Conservation (phyloP, 2,113 vertebrate genomes). For the Chloropsis hardwickii region DNA sequence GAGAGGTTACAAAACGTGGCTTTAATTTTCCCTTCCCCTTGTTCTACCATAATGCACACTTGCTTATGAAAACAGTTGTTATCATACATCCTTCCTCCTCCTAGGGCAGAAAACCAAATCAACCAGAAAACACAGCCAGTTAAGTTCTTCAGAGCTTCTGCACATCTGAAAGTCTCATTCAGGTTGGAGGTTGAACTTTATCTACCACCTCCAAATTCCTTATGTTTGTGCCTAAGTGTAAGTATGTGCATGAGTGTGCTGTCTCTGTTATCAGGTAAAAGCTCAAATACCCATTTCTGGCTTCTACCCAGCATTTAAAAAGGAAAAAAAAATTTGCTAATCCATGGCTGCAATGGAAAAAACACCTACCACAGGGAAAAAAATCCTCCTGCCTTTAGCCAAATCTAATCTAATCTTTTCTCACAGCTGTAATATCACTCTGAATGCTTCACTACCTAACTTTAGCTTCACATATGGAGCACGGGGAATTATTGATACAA, state of each 20-base stretch:
- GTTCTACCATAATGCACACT: not conserved
- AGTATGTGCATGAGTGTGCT: not conserved
- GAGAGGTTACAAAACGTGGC: not conserved
- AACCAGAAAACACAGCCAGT: not conserved
- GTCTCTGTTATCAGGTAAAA: constrained; percentile 13
- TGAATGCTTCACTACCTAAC: constrained; percentile 1
- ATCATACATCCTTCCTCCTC: not conserved
- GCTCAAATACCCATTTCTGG: constrained; percentile 17
- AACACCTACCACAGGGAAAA: not conserved
- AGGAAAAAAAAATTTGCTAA: constrained; percentile 18
- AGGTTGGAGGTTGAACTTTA: not conserved
- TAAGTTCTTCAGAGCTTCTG: constrained; percentile 55
- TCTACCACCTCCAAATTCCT: not conserved
- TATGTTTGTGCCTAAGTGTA: not conserved
- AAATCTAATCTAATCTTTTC: constrained; percentile 52
- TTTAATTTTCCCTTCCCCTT: not conserved
- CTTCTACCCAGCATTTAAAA: constrained; percentile 25
- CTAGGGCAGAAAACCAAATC: constrained; percentile 5
- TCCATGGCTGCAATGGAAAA: constrained; percentile 47
- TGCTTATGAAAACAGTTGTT: not conserved
- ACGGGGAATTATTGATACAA: not conserved
- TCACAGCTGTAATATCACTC: constrained; percentile 22
- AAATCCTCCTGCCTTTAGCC: constrained; percentile 48
- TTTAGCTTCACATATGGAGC: not conserved
- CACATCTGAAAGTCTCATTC: not conserved